These are phyloP conservation scores for Galendromus occidentalis DNA, from an alignment of 1,140 invertebrate species.

Conservation along the genomic window DNA sequence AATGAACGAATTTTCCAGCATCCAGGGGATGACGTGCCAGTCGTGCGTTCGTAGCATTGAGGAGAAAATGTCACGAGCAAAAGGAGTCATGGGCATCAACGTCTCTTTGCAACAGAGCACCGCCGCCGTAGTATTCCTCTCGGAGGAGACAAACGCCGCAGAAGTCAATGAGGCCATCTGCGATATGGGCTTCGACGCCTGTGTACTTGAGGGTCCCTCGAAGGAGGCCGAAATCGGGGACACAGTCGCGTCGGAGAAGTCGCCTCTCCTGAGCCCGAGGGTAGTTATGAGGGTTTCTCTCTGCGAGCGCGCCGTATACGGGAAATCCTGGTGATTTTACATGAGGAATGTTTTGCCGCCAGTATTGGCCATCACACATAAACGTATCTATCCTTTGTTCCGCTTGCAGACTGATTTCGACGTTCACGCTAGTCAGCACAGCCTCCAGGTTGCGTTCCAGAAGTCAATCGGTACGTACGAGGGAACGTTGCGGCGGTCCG, in stretches of 20 bases:
- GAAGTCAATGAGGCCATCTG: not conserved
- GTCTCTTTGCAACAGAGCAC: not conserved
- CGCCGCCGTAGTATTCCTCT: not conserved
- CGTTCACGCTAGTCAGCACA: not conserved
- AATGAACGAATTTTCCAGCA: conserved; percentile 15
- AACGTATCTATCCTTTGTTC: not conserved
- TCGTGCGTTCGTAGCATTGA: conserved; percentile 23
- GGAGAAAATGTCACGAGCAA: not conserved
- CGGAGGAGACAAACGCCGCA: not conserved
- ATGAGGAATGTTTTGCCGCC: too few relatives aligned
- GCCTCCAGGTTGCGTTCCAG: not conserved
- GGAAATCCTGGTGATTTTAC: too few relatives aligned
- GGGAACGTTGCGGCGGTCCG: not conserved
- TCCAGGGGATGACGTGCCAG: conserved; percentile 29
- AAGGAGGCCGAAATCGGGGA: too few relatives aligned
- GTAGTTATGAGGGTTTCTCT: too few relatives aligned
- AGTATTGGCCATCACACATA: too few relatives aligned
- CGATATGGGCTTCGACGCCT: not conserved
- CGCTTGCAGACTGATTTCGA: not conserved
- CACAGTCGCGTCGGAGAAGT: too few relatives aligned
- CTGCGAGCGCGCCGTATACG: too few relatives aligned
- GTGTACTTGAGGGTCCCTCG: not conserved
- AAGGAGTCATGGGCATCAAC: not conserved
- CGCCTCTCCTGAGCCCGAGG: too few relatives aligned
- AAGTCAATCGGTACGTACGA: not conserved